Conservation (phyloP, 2,113 vertebrate species). For the Ovis canadensis region DNA sequence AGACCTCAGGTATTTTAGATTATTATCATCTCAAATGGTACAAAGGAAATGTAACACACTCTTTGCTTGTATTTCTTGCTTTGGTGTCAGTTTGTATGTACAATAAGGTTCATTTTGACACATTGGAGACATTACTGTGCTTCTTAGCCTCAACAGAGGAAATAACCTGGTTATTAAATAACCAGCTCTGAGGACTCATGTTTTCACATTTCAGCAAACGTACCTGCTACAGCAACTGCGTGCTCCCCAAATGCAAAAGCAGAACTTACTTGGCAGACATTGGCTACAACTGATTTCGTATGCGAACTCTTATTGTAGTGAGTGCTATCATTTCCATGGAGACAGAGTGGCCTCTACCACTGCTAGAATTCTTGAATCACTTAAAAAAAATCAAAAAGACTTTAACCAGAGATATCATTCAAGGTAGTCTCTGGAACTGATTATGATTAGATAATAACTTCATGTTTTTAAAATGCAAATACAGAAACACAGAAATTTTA, state of each 20-base stretch:
- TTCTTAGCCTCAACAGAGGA: slow-evolving; percentile 64
- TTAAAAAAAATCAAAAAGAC: background rate
- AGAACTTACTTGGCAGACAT: slow-evolving; percentile 33
- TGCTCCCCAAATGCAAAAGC: slow-evolving; percentile 49
- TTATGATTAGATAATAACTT: background rate
- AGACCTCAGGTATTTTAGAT: slow-evolving; percentile 27
- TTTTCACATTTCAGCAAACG: slow-evolving; percentile 65
- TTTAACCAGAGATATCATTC: background rate
- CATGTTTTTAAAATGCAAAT: slow-evolving; percentile 16
- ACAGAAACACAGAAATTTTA: background rate
- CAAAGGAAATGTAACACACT: slow-evolving; percentile 65
- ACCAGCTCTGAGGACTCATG: slow-evolving; percentile 47
- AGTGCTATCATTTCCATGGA: slow-evolving; percentile 11
- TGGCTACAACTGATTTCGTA: slow-evolving; percentile 39
- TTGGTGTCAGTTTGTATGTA: slow-evolving; percentile 75
- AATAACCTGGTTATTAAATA: slow-evolving; percentile 63
- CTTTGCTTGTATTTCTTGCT: slow-evolving; percentile 71
- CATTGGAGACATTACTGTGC: slow-evolving; percentile 56
- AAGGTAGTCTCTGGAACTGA: background rate
- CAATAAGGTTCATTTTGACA: slow-evolving; percentile 76
- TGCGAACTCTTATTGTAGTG: slow-evolving; percentile 24
- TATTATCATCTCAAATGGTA: slow-evolving; percentile 72
- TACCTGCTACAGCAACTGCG: slow-evolving; percentile 37
- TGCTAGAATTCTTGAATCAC: background rate
- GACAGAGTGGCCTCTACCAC: background rate